Percentiles rank a stretch among this genome's conserved stretches.
Evolutionary conservation across 1,140 invertebrate species (phyloP).

Genomic region (Alviniconcha marisindica): DNA sequence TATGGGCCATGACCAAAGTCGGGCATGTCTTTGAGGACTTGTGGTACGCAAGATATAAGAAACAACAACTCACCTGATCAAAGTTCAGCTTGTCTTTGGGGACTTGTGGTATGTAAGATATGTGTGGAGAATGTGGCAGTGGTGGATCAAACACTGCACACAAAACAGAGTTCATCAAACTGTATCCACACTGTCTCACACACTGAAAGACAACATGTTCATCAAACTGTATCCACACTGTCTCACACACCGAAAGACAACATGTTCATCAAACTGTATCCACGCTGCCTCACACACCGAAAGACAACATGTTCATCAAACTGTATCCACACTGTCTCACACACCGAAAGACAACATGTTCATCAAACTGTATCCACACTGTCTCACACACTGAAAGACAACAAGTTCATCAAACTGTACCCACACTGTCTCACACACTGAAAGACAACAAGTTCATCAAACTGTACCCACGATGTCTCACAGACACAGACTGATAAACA

Average conservation of each 20-base stretch:
- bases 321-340: neutral
- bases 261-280: neutral
- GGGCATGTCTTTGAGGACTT: slow-evolving; percentile 71
- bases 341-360: too few species aligned
- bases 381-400: too few species aligned
- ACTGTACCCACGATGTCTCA: too few species aligned
- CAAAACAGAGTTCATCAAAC: neutral
- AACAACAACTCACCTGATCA: slow-evolving; percentile 78
- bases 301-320: neutral
- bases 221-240: neutral
- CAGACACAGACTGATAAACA: too few species aligned
- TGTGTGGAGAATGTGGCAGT: slow-evolving; percentile 47
- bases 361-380: too few species aligned
- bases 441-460: too few species aligned
- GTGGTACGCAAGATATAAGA: slow-evolving; percentile 43
- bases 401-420: too few species aligned
- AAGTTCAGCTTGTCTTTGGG: slow-evolving; percentile 79
- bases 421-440: too few species aligned
- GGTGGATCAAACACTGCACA: slow-evolving; percentile 54
- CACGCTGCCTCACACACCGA: neutral
- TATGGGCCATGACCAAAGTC: slow-evolving; percentile 86
- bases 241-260: too few species aligned
- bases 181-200: neutral
- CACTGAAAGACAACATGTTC: too few species aligned
- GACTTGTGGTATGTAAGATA: slow-evolving; percentile 42